phyloP scores from a whole-genome alignment of 2,888 invertebrate genomes.

The Volucella bombylans region DNA sequence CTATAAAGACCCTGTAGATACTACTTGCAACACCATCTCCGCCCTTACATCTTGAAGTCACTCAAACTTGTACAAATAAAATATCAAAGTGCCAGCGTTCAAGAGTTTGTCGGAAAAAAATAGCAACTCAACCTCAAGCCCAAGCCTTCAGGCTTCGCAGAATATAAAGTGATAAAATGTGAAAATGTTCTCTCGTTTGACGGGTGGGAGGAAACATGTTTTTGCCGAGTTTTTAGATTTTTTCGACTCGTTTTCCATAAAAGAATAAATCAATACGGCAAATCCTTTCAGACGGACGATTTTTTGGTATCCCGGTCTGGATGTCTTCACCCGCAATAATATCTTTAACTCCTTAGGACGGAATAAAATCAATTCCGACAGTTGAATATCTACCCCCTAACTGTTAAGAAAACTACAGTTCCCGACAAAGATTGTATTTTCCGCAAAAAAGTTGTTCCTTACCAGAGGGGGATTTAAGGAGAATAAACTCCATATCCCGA shows the following conservation, averaged over 20 bases:
- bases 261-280: slow-evolving; percentile 58
- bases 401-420: slow-evolving; percentile 14
- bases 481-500: slow-evolving; percentile 70
- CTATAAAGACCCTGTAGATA: not conserved
- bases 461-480: slow-evolving; percentile 7
- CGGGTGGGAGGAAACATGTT: slow-evolving; percentile 1
- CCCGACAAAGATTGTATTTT: slow-evolving; percentile 19
- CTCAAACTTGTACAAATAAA: slow-evolving; percentile 57
- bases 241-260: slow-evolving; percentile 5
- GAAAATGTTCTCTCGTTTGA: slow-evolving; percentile 55
- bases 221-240: no score
- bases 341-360: slow-evolving; percentile 20
- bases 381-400: slow-evolving; percentile 46
- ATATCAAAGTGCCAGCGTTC: slow-evolving; percentile 57
- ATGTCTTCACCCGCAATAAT: not conserved
- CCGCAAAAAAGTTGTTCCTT: slow-evolving; percentile 33
- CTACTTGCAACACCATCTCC: not conserved
- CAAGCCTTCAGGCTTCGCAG: slow-evolving; percentile 4
- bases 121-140: slow-evolving; percentile 38
- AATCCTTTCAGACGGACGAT: slow-evolving; percentile 49
- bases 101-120: slow-evolving; percentile 12
- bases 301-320: slow-evolving; percentile 3
- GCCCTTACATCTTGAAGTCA: not conserved
- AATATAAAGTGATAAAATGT: slow-evolving; percentile 67
- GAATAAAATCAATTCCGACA: slow-evolving; percentile 70